Conservation (phyloP, 2,113 vertebrate species). For the Pseudorectes ferrugineus region DNA sequence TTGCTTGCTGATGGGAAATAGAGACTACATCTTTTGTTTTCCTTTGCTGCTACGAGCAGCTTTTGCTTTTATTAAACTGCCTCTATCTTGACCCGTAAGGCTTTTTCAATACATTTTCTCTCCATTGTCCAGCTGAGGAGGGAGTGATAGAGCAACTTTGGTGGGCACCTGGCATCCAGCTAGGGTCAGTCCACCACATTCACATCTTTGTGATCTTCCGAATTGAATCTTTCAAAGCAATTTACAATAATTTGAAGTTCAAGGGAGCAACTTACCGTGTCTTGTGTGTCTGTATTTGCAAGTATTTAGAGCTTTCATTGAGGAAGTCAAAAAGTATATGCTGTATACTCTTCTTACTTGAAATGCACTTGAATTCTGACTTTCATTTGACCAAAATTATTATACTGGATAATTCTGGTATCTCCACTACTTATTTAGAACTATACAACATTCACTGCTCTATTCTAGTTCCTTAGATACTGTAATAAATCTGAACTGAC, state of each 20-base stretch:
- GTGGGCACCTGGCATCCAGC: not conserved
- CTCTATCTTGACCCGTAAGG: not conserved
- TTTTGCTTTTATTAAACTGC: not conserved
- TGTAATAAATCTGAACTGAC: not conserved
- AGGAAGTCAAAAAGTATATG: not conserved
- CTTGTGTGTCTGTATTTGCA: not conserved
- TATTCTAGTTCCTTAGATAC: not conserved
- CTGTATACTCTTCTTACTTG: not conserved
- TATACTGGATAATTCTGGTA: not conserved
- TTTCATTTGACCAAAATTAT: not conserved
- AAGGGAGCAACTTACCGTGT: not conserved
- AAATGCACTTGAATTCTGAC: not conserved
- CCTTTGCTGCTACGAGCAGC: not conserved
- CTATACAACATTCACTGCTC: not conserved
- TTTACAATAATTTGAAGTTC: not conserved
- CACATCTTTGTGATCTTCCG: not conserved
- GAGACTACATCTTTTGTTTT: not conserved
- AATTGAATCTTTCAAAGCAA: not conserved
- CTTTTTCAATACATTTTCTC: not conserved
- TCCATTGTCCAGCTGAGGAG: not conserved
- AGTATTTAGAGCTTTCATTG: not conserved
- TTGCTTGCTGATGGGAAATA: not conserved
- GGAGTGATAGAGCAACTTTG: rapidly evolving
- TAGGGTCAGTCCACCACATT: not conserved
- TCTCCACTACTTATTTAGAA: not conserved